Evolutionary conservation across 1,140 invertebrate genomes (phyloP).

Genomic region (Pollicipes pollicipes): DNA sequence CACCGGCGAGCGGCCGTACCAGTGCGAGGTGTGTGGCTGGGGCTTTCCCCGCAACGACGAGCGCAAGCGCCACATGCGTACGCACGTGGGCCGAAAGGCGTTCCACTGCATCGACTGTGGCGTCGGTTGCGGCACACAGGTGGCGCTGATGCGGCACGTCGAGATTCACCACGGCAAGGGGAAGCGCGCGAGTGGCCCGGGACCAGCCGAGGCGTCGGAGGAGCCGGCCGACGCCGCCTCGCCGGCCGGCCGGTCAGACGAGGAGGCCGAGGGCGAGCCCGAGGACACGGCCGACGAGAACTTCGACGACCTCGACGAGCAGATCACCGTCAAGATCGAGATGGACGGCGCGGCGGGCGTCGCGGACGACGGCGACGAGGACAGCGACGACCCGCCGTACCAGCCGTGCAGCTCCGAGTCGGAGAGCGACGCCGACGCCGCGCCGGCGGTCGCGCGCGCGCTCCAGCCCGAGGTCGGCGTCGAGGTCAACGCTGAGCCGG

Average conservation of each 20-base stretch:
- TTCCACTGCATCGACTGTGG: constrained; percentile 20
- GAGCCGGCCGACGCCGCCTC: neutral
- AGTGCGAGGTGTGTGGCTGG: constrained; percentile 17
- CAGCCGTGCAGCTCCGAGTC: constrained; percentile 7
- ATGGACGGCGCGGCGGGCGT: neutral
- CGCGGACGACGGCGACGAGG: neutral
- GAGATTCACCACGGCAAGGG: constrained; percentile 18
- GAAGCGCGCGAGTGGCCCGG: neutral
- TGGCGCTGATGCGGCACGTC: constrained; percentile 18
- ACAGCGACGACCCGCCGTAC: neutral
- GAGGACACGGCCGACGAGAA: neutral
- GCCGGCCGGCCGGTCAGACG: too few species aligned
- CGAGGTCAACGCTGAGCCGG: too few species aligned
- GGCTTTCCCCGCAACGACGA: constrained; percentile 20
- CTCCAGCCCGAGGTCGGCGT: neutral
- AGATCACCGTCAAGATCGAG: neutral
- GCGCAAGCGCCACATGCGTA: constrained; percentile 18
- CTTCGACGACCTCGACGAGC: neutral
- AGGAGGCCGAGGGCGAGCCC: neutral
- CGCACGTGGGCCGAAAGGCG: constrained; percentile 17
- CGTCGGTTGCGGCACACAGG: constrained; percentile 18
- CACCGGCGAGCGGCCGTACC: constrained; percentile 20
- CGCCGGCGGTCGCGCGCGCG: neutral
- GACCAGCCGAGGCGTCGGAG: neutral
- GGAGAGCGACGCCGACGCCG: constrained; percentile 13